These are phyloP conservation scores for Caenorhabditis latens DNA, from an alignment of 1,140 invertebrate genomes.

Conservation along the genomic window DNA sequence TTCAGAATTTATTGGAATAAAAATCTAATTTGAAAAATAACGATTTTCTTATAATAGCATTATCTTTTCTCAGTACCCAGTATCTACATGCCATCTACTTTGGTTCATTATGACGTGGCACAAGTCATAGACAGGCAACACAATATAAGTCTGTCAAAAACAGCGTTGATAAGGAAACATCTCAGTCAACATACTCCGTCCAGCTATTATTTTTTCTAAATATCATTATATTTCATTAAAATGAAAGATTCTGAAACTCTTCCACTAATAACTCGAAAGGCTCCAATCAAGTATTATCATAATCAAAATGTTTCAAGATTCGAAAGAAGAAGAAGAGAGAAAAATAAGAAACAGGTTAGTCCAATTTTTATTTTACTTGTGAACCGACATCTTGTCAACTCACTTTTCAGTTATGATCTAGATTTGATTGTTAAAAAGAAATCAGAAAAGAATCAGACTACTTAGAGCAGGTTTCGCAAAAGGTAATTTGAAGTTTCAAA, in stretches of 20 bases:
- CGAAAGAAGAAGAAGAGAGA: not conserved
- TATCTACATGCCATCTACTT: not conserved
- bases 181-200: constrained; percentile 4
- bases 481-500: too few species aligned
- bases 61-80: too few species aligned
- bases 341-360: not conserved
- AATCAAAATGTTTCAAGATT: constrained; percentile 15
- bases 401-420: too few species aligned
- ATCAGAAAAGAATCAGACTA: too few species aligned
- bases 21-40: too few species aligned
- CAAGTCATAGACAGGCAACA: constrained; percentile 8
- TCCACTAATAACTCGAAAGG: constrained; percentile 4
- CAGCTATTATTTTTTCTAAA: constrained; percentile 8
- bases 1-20: too few species aligned
- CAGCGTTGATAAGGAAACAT: constrained; percentile 39
- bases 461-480: too few species aligned
- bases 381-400: not conserved
- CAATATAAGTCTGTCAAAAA: constrained; percentile 32
- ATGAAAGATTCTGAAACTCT: constrained; percentile 18
- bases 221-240: not conserved
- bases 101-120: constrained; percentile 10
- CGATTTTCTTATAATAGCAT: too few species aligned
- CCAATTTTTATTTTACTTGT: not conserved
- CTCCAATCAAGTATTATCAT: constrained; percentile 15
- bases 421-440: too few species aligned